Evolutionary conservation across 2,797 vertebrate genomes (phyloP), one percentile per base, ranked within the genome.

Genomic region (Ataeniobius toweri): DNA sequence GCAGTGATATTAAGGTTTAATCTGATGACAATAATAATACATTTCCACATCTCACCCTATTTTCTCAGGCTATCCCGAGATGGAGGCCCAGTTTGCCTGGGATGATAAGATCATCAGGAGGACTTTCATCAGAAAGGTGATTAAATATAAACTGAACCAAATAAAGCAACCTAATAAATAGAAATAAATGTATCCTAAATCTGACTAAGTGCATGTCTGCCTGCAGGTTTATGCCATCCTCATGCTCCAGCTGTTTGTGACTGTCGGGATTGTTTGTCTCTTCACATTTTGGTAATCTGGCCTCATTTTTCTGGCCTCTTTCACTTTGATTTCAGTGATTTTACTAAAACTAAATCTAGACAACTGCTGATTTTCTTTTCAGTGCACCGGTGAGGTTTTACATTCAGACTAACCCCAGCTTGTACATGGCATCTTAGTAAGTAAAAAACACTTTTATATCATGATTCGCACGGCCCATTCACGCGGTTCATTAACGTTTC

Each of bases 391-490:
- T 98, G 82, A 97, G 96, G 94, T 95, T 92, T 77, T 99, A 93
- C 67, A 95, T 99, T 77, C 98, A 98, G 91, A 95, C 95, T 48
- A 96, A 99, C 79, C 96, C 97, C 0, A 91, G 93, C 84, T 95
- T 97, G 93, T 99, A 99, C 84, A 97, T 97, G 93, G 93, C 95
- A 1, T 98, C 97, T 85, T 98, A 98, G 98, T 99, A 90, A 96
- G 97, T 97, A 87, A 36, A 44, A 53, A 58, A n/a, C 50, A 58
- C 26, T 24, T 6, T 46, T 20, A 65, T 50, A 14, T 9, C 55
- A 6, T 16, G 18, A 3, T 41, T 76, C 10, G 24, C 2, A 0
- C 1, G 58, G 50, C 28, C 53, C 18, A 26, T 5, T 28, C 2
- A 20, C 9, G 14, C 61, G 28, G 6, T 39, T 31, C 36, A 48